Conservation (phyloP, 2,888 invertebrate species). For the Flexamia atlantica region DNA sequence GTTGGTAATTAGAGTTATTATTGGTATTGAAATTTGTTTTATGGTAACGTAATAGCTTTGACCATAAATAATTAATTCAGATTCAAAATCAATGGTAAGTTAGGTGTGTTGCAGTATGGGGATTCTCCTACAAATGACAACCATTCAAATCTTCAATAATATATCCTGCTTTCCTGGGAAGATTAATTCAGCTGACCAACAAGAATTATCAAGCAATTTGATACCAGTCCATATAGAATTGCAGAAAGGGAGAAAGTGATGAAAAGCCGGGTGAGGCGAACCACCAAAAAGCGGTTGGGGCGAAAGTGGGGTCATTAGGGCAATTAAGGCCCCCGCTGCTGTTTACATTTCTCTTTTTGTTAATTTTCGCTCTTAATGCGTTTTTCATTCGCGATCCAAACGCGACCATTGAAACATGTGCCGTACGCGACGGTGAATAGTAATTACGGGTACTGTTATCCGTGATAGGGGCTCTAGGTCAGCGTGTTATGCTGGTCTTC, state of each 20-base stretch:
- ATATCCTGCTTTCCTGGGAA: too few species aligned
- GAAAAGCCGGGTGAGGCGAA: slow-evolving; percentile 43
- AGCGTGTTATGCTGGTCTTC: neutral
- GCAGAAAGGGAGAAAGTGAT: slow-evolving; percentile 45
- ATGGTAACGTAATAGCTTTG: too few species aligned
- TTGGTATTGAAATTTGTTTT: too few species aligned
- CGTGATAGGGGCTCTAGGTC: slow-evolving; percentile 7
- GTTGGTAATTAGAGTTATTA: too few species aligned
- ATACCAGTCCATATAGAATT: slow-evolving; percentile 19
- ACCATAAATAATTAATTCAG: too few species aligned
- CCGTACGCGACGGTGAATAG: neutral
- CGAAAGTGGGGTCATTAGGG: slow-evolving; percentile 49
- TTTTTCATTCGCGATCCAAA: slow-evolving; percentile 35
- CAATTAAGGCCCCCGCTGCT: slow-evolving; percentile 30
- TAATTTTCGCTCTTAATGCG: slow-evolving; percentile 57
- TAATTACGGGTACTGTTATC: neutral
- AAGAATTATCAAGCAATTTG: neutral
- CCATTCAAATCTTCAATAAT: too few species aligned
- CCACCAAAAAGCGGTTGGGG: slow-evolving; percentile 52
- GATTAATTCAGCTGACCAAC: neutral
- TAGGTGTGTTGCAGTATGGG: too few species aligned
- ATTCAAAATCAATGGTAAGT: too few species aligned
- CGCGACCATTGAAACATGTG: neutral
- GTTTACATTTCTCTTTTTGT: slow-evolving; percentile 55
- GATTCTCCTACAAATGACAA: too few species aligned